These are phyloP conservation scores for Drosophila aff. DNA, from an alignment of 1,140 invertebrate genomes.

Conservation along the genomic window DNA sequence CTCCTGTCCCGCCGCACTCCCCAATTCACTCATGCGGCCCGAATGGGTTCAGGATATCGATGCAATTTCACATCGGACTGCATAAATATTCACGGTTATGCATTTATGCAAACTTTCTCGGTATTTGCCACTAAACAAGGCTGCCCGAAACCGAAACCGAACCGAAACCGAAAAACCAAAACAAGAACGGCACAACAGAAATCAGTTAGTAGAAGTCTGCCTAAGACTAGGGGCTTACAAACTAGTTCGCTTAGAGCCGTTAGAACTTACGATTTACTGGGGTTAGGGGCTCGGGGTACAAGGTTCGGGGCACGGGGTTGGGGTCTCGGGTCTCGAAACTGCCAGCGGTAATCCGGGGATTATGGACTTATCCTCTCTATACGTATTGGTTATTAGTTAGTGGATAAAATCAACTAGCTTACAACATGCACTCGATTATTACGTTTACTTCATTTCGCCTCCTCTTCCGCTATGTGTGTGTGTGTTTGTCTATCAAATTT, in stretches of 20 bases:
- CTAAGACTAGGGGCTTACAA: slow-evolving; percentile 49
- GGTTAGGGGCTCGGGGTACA: not conserved
- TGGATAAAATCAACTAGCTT: slow-evolving; percentile 78
- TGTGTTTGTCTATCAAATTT: slow-evolving; percentile 35
- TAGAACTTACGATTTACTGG: slow-evolving; percentile 63
- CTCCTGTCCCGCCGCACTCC: not conserved
- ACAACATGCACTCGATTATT: slow-evolving; percentile 70
- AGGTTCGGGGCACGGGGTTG: slow-evolving; percentile 6
- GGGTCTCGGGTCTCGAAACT: slow-evolving; percentile 12
- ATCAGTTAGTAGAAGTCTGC: slow-evolving; percentile 22
- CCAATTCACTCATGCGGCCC: slow-evolving; percentile 22
- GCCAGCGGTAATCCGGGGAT: slow-evolving; percentile 24
- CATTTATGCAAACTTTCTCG: slow-evolving; percentile 67
- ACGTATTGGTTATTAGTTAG: slow-evolving; percentile 51
- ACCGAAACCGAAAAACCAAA: slow-evolving; percentile 14
- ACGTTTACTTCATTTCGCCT: slow-evolving; percentile 26
- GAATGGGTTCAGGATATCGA: slow-evolving; percentile 54
- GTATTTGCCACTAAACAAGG: slow-evolving; percentile 30
- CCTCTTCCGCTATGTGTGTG: slow-evolving; percentile 3
- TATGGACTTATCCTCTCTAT: slow-evolving; percentile 36
- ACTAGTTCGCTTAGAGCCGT: slow-evolving; percentile 72
- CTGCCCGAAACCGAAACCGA: slow-evolving; percentile 5
- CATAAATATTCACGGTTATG: slow-evolving; percentile 75
- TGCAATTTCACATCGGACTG: slow-evolving; percentile 63
- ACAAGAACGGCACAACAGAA: slow-evolving; percentile 18